Percentiles rank a stretch among this genome's conserved stretches.
Conservation (phyloP, 2,113 vertebrate genomes). For the Tor tambroides region DNA sequence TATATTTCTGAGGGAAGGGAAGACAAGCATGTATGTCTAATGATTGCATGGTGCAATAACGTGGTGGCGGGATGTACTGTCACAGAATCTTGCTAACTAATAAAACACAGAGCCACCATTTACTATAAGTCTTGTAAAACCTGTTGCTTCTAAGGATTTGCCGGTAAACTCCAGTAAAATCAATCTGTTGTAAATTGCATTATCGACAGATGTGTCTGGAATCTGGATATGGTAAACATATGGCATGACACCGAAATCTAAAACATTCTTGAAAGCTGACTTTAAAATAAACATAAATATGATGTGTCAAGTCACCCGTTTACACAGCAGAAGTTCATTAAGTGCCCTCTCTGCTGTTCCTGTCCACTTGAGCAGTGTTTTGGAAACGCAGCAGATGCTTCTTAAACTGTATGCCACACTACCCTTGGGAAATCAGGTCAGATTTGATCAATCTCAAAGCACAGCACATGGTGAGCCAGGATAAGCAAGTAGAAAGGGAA, state of each 20-base stretch:
- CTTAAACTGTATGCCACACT: constrained; percentile 27
- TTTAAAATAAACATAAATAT: constrained; percentile 23
- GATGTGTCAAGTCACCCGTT: constrained; percentile 33
- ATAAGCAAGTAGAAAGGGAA: not conserved
- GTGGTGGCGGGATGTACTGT: no score
- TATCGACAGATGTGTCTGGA: not conserved
- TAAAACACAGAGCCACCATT: not conserved
- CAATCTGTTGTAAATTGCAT: not conserved
- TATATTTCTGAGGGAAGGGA: no score
- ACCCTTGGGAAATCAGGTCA: constrained; percentile 38
- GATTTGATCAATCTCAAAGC: constrained; percentile 37
- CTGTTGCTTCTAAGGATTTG: not conserved
- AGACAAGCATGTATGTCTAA: no score
- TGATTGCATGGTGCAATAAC: no score
- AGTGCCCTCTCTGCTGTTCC: constrained; percentile 19
- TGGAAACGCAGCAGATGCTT: constrained; percentile 35
- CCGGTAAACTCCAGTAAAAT: not conserved
- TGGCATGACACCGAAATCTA: not conserved
- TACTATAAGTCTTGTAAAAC: not conserved
- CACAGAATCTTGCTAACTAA: not conserved
- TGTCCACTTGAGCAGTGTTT: constrained; percentile 36
- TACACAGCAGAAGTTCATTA: constrained; percentile 40
- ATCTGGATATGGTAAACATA: not conserved
- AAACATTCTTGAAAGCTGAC: constrained; percentile 13
- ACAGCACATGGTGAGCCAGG: constrained; percentile 27